phyloP scores from a whole-genome alignment of 2,888 invertebrate species.

The Rhamphomyia laevipes region DNA sequence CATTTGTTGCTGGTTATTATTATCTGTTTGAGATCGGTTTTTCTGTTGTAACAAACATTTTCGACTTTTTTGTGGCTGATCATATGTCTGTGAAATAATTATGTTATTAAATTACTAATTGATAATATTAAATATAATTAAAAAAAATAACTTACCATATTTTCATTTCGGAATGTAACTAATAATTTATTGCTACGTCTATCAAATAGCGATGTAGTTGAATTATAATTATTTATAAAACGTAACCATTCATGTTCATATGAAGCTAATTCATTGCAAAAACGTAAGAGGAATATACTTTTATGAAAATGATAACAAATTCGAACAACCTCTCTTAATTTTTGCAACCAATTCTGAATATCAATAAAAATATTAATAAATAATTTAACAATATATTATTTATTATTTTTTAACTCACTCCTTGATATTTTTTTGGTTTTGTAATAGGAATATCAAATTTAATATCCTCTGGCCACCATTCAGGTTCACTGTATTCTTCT shows the following conservation, averaged over 20 bases:
- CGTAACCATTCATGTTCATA: conserved; percentile 51
- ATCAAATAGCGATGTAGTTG: conserved; percentile 59
- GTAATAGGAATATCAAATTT: conserved; percentile 51
- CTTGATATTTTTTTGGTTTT: conserved; percentile 41
- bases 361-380: conserved; percentile 5
- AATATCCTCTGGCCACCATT: conserved; percentile 60
- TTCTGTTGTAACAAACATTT: conserved; percentile 40
- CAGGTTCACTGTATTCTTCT: conserved; percentile 43
- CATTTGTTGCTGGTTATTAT: conserved; percentile 38
- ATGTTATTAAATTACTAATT: neutral
- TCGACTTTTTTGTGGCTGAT: conserved; percentile 33
- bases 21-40: conserved; percentile 24
- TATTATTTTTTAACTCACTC: conserved; percentile 29
- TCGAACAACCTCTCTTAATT: conserved; percentile 52
- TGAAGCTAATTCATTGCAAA: conserved; percentile 55
- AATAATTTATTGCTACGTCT: conserved; percentile 51
- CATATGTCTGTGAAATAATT: conserved; percentile 29
- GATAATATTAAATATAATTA: neutral
- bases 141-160: conserved; percentile 43
- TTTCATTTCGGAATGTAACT: conserved; percentile 65
- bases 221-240: conserved; percentile 60
- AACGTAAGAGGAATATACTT: conserved; percentile 55
- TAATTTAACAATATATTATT: neutral
- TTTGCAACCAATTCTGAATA: conserved; percentile 45
- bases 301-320: conserved; percentile 61